Conservation (phyloP, 2,888 invertebrate genomes). For the Clepsis dumicolana region DNA sequence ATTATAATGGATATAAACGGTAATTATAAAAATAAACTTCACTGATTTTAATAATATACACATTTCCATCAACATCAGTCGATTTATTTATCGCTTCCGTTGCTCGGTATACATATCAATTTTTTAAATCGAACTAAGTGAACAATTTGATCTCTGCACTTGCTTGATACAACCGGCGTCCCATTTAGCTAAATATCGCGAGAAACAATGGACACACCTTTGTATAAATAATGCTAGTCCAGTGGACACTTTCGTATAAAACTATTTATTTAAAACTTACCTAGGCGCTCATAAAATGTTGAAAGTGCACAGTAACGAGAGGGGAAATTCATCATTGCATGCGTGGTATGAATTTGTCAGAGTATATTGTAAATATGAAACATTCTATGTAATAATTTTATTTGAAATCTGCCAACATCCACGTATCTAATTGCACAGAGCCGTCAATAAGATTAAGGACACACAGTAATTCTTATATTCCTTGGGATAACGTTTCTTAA, state of each 20-base stretch:
- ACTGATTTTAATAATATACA: constrained; percentile 12
- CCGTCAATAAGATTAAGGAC: constrained; percentile 82
- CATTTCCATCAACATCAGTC: constrained; percentile 8
- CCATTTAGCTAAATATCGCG: constrained; percentile 2
- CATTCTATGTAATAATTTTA: constrained; percentile 81
- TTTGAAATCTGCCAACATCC: constrained; percentile 78
- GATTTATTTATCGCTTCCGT: constrained; percentile 51
- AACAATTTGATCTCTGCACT: constrained; percentile 67
- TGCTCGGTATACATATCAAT: constrained; percentile 75
- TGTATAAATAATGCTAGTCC: constrained; percentile 32
- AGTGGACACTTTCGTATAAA: constrained; percentile 22
- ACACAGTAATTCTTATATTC: constrained; percentile 73
- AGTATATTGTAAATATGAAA: constrained; percentile 83
- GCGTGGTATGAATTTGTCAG: constrained; percentile 78
- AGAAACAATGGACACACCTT: constrained; percentile 63
- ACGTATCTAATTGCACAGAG: constrained; percentile 79
- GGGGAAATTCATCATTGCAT: constrained; percentile 73
- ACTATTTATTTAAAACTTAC: constrained; percentile 38
- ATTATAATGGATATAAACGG: constrained; percentile 15
- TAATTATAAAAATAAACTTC: constrained; percentile 2
- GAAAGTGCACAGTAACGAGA: constrained; percentile 72
- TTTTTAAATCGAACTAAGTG: constrained; percentile 65
- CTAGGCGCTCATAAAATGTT: constrained; percentile 47
- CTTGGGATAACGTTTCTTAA: constrained; percentile 75
- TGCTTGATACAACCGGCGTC: constrained; percentile 7